Base-by-base conservation (phyloP, 2,113 vertebrate species). In the Epinephelus cyanopodus region DNA sequence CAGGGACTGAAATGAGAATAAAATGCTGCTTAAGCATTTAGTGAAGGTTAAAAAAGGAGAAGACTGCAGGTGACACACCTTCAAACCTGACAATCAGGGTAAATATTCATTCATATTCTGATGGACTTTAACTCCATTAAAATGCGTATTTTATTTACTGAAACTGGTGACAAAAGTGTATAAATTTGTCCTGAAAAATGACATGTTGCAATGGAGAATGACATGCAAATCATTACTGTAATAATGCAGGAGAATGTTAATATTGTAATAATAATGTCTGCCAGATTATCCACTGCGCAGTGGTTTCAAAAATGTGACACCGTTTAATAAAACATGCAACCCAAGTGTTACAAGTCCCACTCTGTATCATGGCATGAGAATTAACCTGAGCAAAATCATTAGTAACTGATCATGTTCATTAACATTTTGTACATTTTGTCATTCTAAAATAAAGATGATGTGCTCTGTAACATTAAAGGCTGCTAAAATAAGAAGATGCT, bases 21-120 rank as follows among this genome's bases (percentile, higher is more conserved):
- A 96, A 93, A 92, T 84, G 90, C 90, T 92, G 91, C 86, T 94
- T 87, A 93, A 93, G 92, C 92, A 90, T 90, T 92, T 87, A 87
- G 74, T 85, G 88, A 93, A 95, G 88, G 89, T 91, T 90, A 90
- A 82, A 87, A 86, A 92, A 82, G 74, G 63, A 85, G 57, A 85
- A 57, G 52, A 79, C 62, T 57, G 67, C 45, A 85, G 62, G 61
- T 86, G 75, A 85, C 18, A 47, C 61, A 50, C 25, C 65, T 81
- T 72, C 25, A 77, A 74, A 87, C 42, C 68, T 83, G 81, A 63
- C 77, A 63, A 52, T 48, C 21, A 42, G 47, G 83, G 57, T 74
- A 74, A 62, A 77, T 29, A 70, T 84, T 79, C 7, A 77, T 66
- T 80, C 37, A 81, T 66, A 29, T 83, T 54, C 45, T 77, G 68